Conservation (phyloP, 2,888 invertebrate genomes). For the Argyresthia albistria region DNA sequence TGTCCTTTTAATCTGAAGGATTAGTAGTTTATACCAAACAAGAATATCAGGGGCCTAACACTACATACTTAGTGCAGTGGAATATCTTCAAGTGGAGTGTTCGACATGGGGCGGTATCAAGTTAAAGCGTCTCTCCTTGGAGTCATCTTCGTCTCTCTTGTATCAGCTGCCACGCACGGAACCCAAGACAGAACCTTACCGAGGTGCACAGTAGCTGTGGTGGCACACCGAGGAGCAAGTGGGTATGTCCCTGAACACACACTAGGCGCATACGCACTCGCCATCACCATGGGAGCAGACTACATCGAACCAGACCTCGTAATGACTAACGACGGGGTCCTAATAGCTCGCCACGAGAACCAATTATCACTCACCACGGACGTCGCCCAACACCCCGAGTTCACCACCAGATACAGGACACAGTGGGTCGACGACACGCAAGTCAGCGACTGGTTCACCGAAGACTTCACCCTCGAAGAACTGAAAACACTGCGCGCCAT, state of each 20-base stretch:
- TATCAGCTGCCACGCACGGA: background rate
- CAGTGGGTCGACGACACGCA: slow-evolving; percentile 38
- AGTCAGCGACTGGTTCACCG: slow-evolving; percentile 51
- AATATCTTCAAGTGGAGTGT: too few species aligned
- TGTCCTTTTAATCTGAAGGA: too few species aligned
- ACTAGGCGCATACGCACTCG: slow-evolving; percentile 52
- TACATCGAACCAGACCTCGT: slow-evolving; percentile 59
- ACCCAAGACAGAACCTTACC: background rate
- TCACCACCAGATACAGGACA: slow-evolving; percentile 38
- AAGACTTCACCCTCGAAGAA: slow-evolving; percentile 57
- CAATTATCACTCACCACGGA: slow-evolving; percentile 49
- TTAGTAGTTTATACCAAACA: too few species aligned
- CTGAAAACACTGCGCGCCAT: slow-evolving; percentile 46
- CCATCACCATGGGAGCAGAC: slow-evolving; percentile 55
- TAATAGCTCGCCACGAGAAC: slow-evolving; percentile 57
- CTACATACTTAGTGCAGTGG: too few species aligned
- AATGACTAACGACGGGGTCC: slow-evolving; percentile 49
- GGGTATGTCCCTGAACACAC: slow-evolving; percentile 62
- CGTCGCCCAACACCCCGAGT: slow-evolving; percentile 40
- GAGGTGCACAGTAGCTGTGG: slow-evolving; percentile 38
- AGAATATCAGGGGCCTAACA: too few species aligned
- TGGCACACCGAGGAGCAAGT: slow-evolving; percentile 57
- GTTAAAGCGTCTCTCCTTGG: background rate
- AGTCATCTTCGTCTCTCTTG: background rate
- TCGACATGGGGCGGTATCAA: too few species aligned